Percentiles rank a stretch among this genome's conserved stretches.
Evolutionary conservation across 2,113 vertebrate genomes (phyloP).

Genomic region (Accipiter cooperii): DNA sequence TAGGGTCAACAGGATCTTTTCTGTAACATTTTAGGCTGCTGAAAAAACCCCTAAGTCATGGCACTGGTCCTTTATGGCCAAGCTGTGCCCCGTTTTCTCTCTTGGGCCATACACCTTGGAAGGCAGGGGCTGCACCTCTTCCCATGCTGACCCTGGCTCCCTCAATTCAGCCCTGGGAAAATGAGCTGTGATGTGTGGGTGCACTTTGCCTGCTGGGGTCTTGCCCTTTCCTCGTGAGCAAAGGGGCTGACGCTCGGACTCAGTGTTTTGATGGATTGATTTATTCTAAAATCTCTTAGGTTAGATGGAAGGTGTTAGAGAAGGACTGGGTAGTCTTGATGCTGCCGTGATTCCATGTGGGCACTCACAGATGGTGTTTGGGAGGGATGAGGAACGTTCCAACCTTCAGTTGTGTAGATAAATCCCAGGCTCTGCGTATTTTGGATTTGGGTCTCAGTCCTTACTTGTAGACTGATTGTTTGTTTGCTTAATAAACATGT

Average conservation of each 20-base stretch:
- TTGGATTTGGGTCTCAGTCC: not conserved
- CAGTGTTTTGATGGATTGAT: not conserved
- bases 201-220: not conserved
- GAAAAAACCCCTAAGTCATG: not conserved
- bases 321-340: not conserved
- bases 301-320: not conserved
- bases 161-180: not conserved
- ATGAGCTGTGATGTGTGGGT: accelerated
- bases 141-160: not conserved
- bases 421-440: not conserved
- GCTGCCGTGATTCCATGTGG: not conserved
- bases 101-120: not conserved
- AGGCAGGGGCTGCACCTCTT: not conserved
- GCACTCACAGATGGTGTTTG: not conserved
- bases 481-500: not conserved
- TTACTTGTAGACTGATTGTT: not conserved
- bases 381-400: not conserved
- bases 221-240: accelerated
- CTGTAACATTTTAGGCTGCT: not conserved
- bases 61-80: not conserved
- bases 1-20: not conserved
- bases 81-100: not conserved
- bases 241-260: not conserved
- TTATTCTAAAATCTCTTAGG: not conserved
- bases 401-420: not conserved